Base-by-base conservation (phyloP, 2,888 invertebrate genomes). In the Brenthis hecate region DNA sequence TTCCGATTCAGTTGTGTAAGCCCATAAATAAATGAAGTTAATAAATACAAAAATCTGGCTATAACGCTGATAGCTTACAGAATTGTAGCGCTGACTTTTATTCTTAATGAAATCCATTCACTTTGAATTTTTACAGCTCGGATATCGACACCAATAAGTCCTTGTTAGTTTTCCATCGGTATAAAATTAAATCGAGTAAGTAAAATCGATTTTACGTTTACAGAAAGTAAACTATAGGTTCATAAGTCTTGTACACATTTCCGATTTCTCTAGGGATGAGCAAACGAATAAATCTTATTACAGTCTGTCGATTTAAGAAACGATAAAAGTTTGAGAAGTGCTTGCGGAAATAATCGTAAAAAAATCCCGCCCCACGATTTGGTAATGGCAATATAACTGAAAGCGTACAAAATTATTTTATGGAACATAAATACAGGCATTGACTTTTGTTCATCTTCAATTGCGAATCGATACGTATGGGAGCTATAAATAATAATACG, bases 131-230 rank as follows among this genome's bases (percentile, higher is more conserved):
- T 50, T 48, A 60, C 58, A 11, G 36, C 36, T 43, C 36, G 58
- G 58, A 60, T 48, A 60, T 60, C 28, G 58, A 60, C 50, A 60
- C 58, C 58, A 60, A 60, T 60, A 60, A 60, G 23, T 60, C 48
- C 58, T 60, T 60, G 50, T 50, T 61, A 66, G 61, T 55, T 66
- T 56, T 56, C 50, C 60, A 43, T 67, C 62, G 74, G 70, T 76
- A 80, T 81, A 80, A 81, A 80, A 75, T 78, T 81, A 76, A 81
- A 80, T 81, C 79, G 79, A 77, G 78, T 78, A 81, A 80, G 80
- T 78, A 80, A 76, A 78, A 75, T 73, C 66, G 74, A 75, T 64
- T 76, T 77, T 78, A 78, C 76, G 76, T 75, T 77, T 75, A 75
- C 75, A 79, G 80, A 82, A 81, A 81, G 80, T 80, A 79, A 81